Evolutionary conservation across 1,140 invertebrate species (phyloP), one percentile per base, ranked within the genome.

Genomic region (Drosophila simulans): DNA sequence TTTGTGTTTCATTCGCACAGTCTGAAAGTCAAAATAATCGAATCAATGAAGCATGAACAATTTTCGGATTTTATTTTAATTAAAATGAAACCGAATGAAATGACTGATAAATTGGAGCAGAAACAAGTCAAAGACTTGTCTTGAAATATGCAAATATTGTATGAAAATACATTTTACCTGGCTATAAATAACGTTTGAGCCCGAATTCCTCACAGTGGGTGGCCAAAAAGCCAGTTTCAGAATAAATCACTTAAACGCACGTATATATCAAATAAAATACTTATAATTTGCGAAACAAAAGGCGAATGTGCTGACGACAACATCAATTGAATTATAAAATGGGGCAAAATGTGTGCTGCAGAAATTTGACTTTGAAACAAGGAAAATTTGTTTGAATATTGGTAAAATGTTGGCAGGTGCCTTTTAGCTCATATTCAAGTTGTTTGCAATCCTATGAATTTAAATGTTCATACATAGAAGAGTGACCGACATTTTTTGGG

Each of bases 311-410:
- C 69, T 55, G 71, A 76, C 68, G 54, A 76, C 83, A 78, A 65
- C 34, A 59, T 57, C 45, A 81, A 66, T 86, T 86, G 64, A 85
- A 86, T 81, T 86, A 86, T 74, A 62, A 77, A 71, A 22, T 70
- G 27, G 22, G 40, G 43, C 15, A 48, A 59, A 40, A 25, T 31
- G 31, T 31, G 31, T 31, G 8, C 2, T 31, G 22, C 15, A 15
- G 11, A 31, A 10, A 15, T 49, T 15, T 49, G 12, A 42, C 12
- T 15, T 13, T 15, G n/a, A 27, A 13, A 27, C 39, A 51, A 51
- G 17, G 27, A 43, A 43, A 43, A 22, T 22, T 22, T 22, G 20
- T 22, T 20, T 2, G 3, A 22, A 43, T 20, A 20, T 43, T 11
- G 17, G 10, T 20, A 12, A 15, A 42, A 42, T 10, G 40, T 42